These are phyloP conservation scores for Antheraea yamamai DNA, from an alignment of 2,888 invertebrate species.

Conservation along the genomic window DNA sequence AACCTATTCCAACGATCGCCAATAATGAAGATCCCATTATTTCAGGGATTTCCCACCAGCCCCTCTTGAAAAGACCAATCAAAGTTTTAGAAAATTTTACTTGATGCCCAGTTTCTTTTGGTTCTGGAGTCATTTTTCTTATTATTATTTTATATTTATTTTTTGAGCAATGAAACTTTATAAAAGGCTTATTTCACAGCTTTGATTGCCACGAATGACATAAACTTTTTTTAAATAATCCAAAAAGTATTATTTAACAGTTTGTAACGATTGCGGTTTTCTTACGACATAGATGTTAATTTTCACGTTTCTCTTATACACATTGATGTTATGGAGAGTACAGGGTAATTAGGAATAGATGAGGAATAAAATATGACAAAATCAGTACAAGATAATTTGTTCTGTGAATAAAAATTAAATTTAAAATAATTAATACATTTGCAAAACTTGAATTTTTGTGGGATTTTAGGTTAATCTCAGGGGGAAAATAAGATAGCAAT, in stretches of 20 bases:
- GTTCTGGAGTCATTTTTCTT: constrained; percentile 41
- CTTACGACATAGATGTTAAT: neutral
- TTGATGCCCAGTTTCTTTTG: constrained; percentile 56
- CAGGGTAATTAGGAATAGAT: too few species aligned
- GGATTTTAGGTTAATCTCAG: too few species aligned
- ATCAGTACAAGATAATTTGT: too few species aligned
- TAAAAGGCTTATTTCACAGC: neutral
- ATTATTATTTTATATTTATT: neutral
- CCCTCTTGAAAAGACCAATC: constrained; percentile 54
- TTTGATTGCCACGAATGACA: neutral
- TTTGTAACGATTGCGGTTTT: neutral
- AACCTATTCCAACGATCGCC: constrained; percentile 80
- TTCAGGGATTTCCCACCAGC: constrained; percentile 88
- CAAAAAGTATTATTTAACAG: neutral
- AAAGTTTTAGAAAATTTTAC: constrained; percentile 53
- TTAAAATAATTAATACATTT: too few species aligned
- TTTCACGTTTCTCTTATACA: neutral
- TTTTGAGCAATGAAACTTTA: neutral
- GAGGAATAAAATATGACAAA: too few species aligned
- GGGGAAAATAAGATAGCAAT: too few species aligned
- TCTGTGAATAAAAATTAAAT: too few species aligned
- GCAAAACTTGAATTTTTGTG: too few species aligned
- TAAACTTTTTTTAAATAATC: neutral
- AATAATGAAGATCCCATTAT: constrained; percentile 82
- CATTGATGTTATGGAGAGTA: too few species aligned